A percentile compares a stretch with the other conserved stretches of the same genome.
Evolutionary conservation across 92 coral and sea anemone genomes (phyloP).

Genomic region (Porites divaricata): DNA sequence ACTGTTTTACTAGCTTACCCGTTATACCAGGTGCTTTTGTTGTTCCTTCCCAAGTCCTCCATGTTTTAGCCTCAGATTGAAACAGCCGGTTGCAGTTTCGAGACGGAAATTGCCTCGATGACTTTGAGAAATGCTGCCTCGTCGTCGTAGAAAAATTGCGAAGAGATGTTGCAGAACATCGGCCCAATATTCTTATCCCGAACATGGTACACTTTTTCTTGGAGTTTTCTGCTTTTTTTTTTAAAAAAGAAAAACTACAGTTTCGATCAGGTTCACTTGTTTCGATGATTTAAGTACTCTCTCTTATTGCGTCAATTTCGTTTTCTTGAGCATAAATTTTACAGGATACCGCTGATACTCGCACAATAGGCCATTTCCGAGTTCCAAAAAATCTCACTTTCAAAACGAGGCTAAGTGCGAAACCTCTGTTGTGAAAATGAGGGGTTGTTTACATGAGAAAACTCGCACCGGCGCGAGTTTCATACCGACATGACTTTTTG

Average conservation of each 20-base stretch:
- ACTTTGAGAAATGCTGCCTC: conserved; percentile 6
- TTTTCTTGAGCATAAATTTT: not conserved
- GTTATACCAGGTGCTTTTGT: conserved; percentile 91
- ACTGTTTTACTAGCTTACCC: conserved; percentile 52
- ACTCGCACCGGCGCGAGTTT: no score
- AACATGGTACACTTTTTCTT: conserved; percentile 10
- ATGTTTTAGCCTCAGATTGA: conserved; percentile 86
- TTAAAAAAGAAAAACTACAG: no score
- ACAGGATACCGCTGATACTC: conserved; percentile 16
- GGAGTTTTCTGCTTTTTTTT: no score
- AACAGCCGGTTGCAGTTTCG: conserved; percentile 50
- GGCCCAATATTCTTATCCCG: conserved; percentile 49
- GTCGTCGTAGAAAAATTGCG: conserved; percentile 48
- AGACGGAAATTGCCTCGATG: conserved; percentile 26
- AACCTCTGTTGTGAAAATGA: no score
- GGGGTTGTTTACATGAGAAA: no score
- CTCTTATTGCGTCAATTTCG: conserved; percentile 8
- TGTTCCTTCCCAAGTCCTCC: conserved; percentile 98
- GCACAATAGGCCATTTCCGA: no score
- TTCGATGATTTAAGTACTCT: not conserved
- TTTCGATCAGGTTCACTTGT: no score
- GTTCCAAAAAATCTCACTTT: no score
- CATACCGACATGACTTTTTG: no score
- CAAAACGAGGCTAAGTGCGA: no score
- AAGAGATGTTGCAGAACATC: conserved; percentile 44